These are phyloP conservation scores for Tonatia bakeri DNA, from an alignment of 2,113 vertebrate genomes.

Conservation along the genomic window DNA sequence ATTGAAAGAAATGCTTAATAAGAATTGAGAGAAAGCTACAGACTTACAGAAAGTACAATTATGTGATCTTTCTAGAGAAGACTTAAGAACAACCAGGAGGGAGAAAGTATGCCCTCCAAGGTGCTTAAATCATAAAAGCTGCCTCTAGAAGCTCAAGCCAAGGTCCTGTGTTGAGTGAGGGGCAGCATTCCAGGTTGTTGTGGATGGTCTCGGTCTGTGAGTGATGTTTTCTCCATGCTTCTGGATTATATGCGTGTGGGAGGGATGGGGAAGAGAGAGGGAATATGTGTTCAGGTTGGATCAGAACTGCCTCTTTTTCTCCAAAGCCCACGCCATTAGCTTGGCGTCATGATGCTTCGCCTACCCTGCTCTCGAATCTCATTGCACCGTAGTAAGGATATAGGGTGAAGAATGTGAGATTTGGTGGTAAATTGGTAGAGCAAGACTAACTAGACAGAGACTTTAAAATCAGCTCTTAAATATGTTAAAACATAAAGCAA, in stretches of 20 bases:
- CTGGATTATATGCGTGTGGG: neutral
- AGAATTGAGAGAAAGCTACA: neutral
- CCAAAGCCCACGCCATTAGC: neutral
- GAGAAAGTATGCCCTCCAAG: neutral
- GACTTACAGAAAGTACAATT: neutral
- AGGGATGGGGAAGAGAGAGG: neutral
- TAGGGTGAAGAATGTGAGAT: neutral
- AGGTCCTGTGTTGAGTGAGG: neutral
- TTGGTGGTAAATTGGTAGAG: neutral
- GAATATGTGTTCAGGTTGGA: neutral
- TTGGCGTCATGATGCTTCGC: neutral
- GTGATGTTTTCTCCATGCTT: neutral
- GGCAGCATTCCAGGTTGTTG: neutral
- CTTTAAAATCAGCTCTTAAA: neutral
- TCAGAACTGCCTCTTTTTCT: neutral
- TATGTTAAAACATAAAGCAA: neutral
- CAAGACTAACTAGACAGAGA: neutral
- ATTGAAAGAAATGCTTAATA: conserved; percentile 31
- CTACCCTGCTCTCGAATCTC: neutral
- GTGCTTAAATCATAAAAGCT: neutral
- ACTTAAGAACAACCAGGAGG: neutral
- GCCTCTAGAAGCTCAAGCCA: neutral
- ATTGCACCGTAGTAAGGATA: neutral
- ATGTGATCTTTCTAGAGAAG: neutral
- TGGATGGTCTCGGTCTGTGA: neutral